These are phyloP conservation scores for Tetropium fuscum DNA, from an alignment of 2,888 invertebrate genomes.

Conservation along the genomic window DNA sequence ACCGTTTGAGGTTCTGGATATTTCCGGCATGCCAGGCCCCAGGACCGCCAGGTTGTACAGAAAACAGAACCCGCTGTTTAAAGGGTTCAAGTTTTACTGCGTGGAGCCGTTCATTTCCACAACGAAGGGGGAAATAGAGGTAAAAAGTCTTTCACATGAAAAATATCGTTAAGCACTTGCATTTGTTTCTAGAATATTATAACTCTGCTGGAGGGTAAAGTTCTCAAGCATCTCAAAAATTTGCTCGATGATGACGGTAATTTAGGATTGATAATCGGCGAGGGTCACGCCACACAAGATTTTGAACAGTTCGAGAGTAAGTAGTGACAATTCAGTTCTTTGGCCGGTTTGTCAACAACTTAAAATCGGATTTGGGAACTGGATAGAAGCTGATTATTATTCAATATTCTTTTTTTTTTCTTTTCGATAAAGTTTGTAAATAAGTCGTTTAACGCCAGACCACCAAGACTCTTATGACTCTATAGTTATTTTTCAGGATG, in stretches of 20 bases:
- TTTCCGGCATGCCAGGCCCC: slow-evolving; percentile 69
- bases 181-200: slow-evolving; percentile 50
- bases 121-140: slow-evolving; percentile 56
- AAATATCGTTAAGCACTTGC: background rate
- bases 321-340: too few species aligned
- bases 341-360: too few species aligned
- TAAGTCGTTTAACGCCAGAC: too few species aligned
- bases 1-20: slow-evolving; percentile 69
- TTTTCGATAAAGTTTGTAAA: too few species aligned
- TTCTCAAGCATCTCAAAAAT: slow-evolving; percentile 46
- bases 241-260: slow-evolving; percentile 48
- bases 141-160: slow-evolving; percentile 26
- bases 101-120: slow-evolving; percentile 66
- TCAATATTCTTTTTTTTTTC: too few species aligned
- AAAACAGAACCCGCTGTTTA: slow-evolving; percentile 63
- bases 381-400: too few species aligned
- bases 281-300: slow-evolving; percentile 56
- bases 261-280: slow-evolving; percentile 57
- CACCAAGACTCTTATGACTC: too few species aligned
- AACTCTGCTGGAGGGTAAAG: slow-evolving; percentile 53
- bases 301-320: slow-evolving; percentile 58
- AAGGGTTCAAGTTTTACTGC: slow-evolving; percentile 68
- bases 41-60: slow-evolving; percentile 65
- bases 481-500: slow-evolving; percentile 56
- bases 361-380: too few species aligned